Evolutionary conservation across 2,888 invertebrate species (phyloP).

Genomic region (Deilephila porcellus): DNA sequence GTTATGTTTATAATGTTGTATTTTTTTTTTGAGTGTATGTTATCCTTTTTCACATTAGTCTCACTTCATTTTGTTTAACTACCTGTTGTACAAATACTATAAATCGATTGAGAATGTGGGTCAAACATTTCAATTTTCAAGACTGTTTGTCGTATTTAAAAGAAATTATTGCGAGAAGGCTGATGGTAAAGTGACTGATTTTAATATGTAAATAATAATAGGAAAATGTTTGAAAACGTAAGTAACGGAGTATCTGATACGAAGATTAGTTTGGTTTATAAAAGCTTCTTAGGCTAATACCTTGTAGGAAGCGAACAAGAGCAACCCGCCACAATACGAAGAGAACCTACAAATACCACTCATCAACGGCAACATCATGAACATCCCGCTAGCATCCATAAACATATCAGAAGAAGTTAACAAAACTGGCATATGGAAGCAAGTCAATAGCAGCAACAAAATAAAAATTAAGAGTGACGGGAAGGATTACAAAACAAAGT

Average conservation of each 20-base stretch:
- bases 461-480: constrained; percentile 66
- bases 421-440: constrained; percentile 97
- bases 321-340: constrained; percentile 79
- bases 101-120: constrained; percentile 20
- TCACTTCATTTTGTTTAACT: constrained; percentile 26
- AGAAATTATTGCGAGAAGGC: background rate
- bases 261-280: constrained; percentile 30
- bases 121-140: background rate
- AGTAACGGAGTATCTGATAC: background rate
- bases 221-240: background rate
- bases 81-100: background rate
- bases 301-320: constrained; percentile 78
- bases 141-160: background rate
- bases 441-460: constrained; percentile 90
- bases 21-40: constrained; percentile 61
- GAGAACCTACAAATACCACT: constrained; percentile 94
- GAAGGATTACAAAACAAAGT: constrained; percentile 69
- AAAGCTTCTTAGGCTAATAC: constrained; percentile 57
- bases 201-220: background rate
- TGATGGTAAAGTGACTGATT: constrained; percentile 16
- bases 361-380: constrained; percentile 95
- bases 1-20: constrained; percentile 60
- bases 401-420: constrained; percentile 97
- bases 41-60: constrained; percentile 49
- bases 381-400: constrained; percentile 92